Evolutionary conservation across 2,113 vertebrate species (phyloP), one percentile per base, ranked within the genome.

Genomic region (Archocentrus centrarchus): DNA sequence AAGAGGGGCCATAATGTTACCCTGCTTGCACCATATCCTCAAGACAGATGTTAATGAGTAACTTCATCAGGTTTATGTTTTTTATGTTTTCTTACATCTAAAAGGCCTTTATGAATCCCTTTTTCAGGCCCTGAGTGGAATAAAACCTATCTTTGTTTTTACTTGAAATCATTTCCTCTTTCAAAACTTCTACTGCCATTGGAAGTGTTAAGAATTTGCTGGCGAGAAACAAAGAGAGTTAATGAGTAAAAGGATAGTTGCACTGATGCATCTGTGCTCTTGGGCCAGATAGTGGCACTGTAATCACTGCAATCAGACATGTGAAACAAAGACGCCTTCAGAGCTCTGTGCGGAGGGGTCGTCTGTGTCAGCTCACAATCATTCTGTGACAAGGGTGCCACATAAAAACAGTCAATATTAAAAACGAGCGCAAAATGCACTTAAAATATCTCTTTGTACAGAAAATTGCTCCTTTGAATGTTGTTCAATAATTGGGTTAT

Each of bases 31-130:
- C 61, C 41, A 22, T 8, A 77, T 24, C 73, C 80, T 84, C 7
- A 89, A 92, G 82, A 84, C 77, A 30, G 7, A 53, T 11, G 95
- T 96, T 95, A 96, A 96, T 95, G 58, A 89, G 78, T 95, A 93
- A 95, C 91, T 89, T 86, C 39, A 75, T 59, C 17, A 59, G 24
- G 62, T 80, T 77, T 81, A 8, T 15, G 47, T 76, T 57, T 9
- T 61, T 24, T 24, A 3, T 24, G 47, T 76, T 57, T 9, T 61
- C 32, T 47, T 59, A 20, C 59, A 17, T 17, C 18, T 66, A 9
- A 32, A 18, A 20, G 59, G 60, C 32, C n/a, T 81, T 68, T 62
- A 7, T 53, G 20, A 44, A 7, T 73, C 32, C 17, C n/a, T 20
- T 59, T 32, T 39, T 39, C 7, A 70, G 7, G 15, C 7, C 57